These are phyloP conservation scores for Ondatra zibethicus DNA, from an alignment of 2,113 vertebrate species.

Conservation along the genomic window DNA sequence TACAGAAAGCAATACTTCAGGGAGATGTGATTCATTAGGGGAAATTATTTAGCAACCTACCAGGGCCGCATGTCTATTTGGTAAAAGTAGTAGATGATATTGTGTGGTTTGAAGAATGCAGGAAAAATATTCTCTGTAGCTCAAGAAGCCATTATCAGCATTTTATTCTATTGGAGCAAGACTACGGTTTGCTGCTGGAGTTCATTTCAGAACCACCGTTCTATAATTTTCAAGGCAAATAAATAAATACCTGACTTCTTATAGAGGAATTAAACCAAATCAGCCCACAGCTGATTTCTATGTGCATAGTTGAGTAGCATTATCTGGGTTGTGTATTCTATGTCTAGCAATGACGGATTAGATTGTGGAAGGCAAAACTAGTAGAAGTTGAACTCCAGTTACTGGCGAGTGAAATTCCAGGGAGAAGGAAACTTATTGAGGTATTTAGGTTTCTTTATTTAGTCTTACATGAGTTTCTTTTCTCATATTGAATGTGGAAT, in stretches of 20 bases:
- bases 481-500: not conserved
- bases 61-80: not conserved
- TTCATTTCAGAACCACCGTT: slow-evolving; percentile 7
- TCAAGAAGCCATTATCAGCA: not conserved
- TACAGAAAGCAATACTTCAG: not conserved
- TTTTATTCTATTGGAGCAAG: not conserved
- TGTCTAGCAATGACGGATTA: not conserved
- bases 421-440: not conserved
- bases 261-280: not conserved
- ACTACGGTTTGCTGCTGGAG: not conserved
- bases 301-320: not conserved
- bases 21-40: not conserved
- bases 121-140: not conserved
- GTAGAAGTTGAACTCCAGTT: not conserved
- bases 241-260: not conserved
- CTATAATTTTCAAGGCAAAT: slow-evolving; percentile 31
- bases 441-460: not conserved
- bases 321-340: not conserved
- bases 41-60: not conserved
- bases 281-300: not conserved
- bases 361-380: not conserved
- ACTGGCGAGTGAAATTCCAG: not conserved
- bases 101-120: not conserved
- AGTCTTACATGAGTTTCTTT: not conserved
- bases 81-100: not conserved